Percentiles rank a stretch among this genome's conserved stretches.
Evolutionary conservation across 2,113 vertebrate species (phyloP).

Genomic region (Microcebus tavaratra): DNA sequence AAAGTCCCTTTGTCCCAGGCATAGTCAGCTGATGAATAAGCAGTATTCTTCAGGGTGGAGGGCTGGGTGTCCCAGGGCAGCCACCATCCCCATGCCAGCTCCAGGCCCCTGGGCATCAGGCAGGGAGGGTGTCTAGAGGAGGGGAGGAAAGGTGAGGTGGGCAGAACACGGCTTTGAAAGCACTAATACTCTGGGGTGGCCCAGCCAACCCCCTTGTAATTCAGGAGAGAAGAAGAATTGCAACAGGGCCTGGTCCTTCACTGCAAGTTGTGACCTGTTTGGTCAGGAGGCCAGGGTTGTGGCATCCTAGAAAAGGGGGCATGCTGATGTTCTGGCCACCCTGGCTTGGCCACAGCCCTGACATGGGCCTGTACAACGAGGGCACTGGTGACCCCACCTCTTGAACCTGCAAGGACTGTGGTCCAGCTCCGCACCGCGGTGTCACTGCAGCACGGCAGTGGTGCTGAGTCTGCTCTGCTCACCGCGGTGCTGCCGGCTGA

Average conservation of each 20-base stretch:
- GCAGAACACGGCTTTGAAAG: background rate
- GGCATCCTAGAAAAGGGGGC: background rate
- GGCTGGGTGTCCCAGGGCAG: background rate
- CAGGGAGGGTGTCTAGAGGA: background rate
- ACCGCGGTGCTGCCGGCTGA: background rate
- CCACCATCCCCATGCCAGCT: background rate
- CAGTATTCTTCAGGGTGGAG: background rate
- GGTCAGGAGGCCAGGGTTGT: background rate
- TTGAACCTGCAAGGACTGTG: background rate
- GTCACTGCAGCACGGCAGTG: background rate
- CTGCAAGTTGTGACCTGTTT: background rate
- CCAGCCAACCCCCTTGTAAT: background rate
- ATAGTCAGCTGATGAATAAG: constrained; percentile 66
- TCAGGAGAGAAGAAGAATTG: background rate
- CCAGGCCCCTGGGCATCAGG: background rate
- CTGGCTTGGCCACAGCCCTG: background rate
- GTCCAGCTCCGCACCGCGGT: background rate
- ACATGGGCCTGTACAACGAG: background rate
- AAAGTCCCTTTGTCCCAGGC: constrained; percentile 76
- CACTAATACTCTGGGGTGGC: background rate
- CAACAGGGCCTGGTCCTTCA: background rate
- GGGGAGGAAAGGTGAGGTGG: background rate
- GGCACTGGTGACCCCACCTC: background rate
- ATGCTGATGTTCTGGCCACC: background rate
- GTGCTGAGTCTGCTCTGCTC: background rate